phyloP scores from a whole-genome alignment of 1,140 invertebrate species.

The Heliconius hewitsoni region DNA sequence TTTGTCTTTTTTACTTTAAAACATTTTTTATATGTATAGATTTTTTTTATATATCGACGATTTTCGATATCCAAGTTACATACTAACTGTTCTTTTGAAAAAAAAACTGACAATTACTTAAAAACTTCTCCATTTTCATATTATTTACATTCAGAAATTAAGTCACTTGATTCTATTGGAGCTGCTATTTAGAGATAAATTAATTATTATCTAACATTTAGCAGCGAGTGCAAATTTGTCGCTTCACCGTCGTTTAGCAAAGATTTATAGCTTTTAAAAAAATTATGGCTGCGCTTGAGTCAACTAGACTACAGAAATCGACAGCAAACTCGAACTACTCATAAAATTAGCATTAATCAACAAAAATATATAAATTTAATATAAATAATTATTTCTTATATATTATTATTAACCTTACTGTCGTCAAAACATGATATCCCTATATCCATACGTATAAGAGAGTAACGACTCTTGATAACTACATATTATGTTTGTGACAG shows the following conservation, averaged over 20 bases:
- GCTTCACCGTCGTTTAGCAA: conserved; percentile 45
- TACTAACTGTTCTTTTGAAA: too few species aligned
- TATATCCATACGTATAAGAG: neutral
- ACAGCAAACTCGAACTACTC: conserved; percentile 35
- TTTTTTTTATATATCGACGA: too few species aligned
- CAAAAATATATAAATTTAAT: conserved; percentile 65
- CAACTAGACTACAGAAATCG: conserved; percentile 35
- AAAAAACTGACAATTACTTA: too few species aligned
- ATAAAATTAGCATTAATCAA: conserved; percentile 73
- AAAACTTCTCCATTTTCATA: neutral
- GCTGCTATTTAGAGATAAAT: conserved; percentile 36
- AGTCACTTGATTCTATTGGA: neutral
- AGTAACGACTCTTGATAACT: conserved; percentile 6
- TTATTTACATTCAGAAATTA: neutral
- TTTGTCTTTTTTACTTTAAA: too few species aligned
- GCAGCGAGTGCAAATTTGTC: conserved; percentile 46
- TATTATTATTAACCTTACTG: conserved; percentile 37
- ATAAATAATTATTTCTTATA: conserved; percentile 59
- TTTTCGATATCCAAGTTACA: too few species aligned
- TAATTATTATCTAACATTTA: conserved; percentile 57
- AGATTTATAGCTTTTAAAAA: conserved; percentile 65
- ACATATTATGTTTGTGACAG: neutral
- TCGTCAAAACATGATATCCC: conserved; percentile 31
- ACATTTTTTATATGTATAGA: too few species aligned
- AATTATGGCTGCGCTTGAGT: conserved; percentile 52